Base-by-base conservation (phyloP, 1,140 invertebrate species). In the Lepidurus couesii region DNA sequence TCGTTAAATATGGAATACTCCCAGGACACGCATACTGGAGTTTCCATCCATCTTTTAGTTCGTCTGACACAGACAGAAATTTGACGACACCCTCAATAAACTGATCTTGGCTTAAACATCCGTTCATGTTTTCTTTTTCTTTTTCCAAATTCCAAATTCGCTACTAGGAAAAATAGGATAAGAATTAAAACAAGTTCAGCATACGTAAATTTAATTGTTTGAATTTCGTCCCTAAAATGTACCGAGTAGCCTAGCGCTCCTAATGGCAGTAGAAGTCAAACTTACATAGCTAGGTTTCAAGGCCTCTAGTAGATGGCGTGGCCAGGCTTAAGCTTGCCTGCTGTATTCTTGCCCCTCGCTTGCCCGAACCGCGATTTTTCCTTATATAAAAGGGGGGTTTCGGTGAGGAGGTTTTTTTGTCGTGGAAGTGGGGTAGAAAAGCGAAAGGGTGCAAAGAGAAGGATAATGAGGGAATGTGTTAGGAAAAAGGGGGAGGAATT, bases 11-110 rank as follows among this genome's bases (percentile, higher is more conserved):
- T 65, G 53, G 16, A 65, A 65, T 21, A 21, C 21, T 21, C 21
- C 53, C 53, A 13, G 13, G 13, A 13, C 53, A n/a, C 13, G 53
- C 53, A 16, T 16, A 16, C 53, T 65, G 16, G 13, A 65, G 16
- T 65, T 65, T 7, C 53, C 53, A 65, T 65, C 53, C 53, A 65
- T 65, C 53, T 16, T 65, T 65, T 21, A 65, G 53, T 16, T 65
- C 21, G 6, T 65, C 53, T 65, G 53, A 65, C 53, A 65, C 16
- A 7, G 13, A 65, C 53, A 65, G 6, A 65, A 65, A 65, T 16
- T 65, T 9, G 6, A n/a, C 8, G 16, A 65, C 13, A 7, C 53
- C 53, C 0, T 65, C 53, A 7, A n/a, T 13, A 3, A 65, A 65
- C 21, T 65, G 16, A n/a, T 65, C 13, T 65, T 65, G 16, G 21